phyloP scores from a whole-genome alignment of 2,113 vertebrate genomes.

The Cairina moschata region DNA sequence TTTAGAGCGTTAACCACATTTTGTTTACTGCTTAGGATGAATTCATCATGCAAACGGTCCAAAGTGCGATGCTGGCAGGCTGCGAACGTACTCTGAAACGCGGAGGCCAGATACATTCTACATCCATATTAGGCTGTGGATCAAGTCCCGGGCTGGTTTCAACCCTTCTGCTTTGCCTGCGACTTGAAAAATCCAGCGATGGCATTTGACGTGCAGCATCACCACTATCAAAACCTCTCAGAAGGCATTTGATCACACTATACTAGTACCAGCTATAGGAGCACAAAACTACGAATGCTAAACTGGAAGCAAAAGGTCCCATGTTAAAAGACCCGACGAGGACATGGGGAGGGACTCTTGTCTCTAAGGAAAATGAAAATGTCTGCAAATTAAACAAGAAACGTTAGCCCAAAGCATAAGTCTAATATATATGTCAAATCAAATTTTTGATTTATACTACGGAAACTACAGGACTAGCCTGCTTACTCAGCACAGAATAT shows the following conservation, averaged over 20 bases:
- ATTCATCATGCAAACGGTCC: slow-evolving; percentile 62
- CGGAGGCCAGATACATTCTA: slow-evolving; percentile 75
- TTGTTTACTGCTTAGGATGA: slow-evolving; percentile 73
- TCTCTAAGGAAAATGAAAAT: background rate
- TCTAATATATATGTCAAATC: background rate
- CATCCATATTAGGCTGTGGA: slow-evolving; percentile 80
- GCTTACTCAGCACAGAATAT: slow-evolving; percentile 27
- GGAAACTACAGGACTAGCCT: background rate
- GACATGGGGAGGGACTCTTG: background rate
- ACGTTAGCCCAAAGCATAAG: background rate
- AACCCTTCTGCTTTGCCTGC: slow-evolving; percentile 37
- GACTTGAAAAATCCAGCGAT: slow-evolving; percentile 24
- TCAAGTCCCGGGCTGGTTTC: slow-evolving; percentile 53
- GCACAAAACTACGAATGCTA: background rate
- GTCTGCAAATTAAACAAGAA: slow-evolving; percentile 11
- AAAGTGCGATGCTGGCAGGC: slow-evolving; percentile 74
- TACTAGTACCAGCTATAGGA: background rate
- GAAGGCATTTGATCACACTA: background rate
- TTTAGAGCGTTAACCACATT: slow-evolving; percentile 68
- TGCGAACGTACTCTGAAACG: background rate
- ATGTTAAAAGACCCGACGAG: background rate
- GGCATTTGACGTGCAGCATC: background rate
- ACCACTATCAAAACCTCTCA: background rate
- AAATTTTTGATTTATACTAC: slow-evolving; percentile 8
- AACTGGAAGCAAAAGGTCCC: background rate